These are phyloP conservation scores for Flexamia atlantica DNA, from an alignment of 2,888 invertebrate species.

Conservation along the genomic window DNA sequence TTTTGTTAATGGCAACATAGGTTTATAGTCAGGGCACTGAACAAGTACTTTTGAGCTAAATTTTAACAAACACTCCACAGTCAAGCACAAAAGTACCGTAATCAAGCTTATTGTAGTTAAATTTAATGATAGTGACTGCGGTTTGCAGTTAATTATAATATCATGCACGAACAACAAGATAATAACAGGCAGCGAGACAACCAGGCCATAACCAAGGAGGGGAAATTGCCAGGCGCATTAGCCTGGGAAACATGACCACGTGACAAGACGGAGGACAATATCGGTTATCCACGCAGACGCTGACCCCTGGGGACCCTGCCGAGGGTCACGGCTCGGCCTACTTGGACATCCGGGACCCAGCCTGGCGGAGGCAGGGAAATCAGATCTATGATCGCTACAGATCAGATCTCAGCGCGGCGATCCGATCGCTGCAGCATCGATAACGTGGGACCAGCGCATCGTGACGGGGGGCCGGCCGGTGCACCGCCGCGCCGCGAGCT, in stretches of 20 bases:
- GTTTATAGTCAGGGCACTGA: no score
- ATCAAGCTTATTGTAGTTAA: background rate
- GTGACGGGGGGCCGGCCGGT: background rate
- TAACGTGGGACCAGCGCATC: background rate
- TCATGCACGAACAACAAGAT: constrained; percentile 1
- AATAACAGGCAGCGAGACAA: background rate
- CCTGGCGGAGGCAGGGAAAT: background rate
- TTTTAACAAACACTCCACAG: no score
- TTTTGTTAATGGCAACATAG: no score
- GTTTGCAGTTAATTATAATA: constrained; percentile 7
- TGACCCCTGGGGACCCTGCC: background rate
- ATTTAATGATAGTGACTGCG: background rate
- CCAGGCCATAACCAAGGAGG: background rate
- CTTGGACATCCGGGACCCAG: background rate
- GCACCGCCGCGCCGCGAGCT: no score
- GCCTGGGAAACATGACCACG: background rate
- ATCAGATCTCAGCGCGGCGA: background rate
- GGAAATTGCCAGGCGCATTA: background rate
- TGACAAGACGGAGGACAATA: background rate
- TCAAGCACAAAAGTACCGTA: background rate
- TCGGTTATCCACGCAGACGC: background rate
- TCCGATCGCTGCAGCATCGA: background rate
- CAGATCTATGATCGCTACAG: background rate
- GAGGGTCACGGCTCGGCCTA: background rate
- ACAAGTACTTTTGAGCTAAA: no score